Evolutionary conservation across 2,113 vertebrate genomes (phyloP), one percentile per base, ranked within the genome.

Genomic region (Aegithalos caudatus): DNA sequence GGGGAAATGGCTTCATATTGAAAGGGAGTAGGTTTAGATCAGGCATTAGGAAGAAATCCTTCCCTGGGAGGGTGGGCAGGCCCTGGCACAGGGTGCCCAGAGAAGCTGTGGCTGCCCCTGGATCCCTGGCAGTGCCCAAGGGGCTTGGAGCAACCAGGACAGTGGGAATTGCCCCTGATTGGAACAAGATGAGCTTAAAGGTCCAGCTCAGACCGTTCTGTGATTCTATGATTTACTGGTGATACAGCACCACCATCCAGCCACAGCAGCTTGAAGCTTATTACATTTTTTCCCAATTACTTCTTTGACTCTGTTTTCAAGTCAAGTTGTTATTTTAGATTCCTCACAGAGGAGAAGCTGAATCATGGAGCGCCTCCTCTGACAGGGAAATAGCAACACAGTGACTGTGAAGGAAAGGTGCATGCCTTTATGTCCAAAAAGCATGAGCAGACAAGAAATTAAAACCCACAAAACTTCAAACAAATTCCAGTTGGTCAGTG

Each of bases 261-360:
- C 11, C 51, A 42, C 60, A 67, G 70, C 44, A 76, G 19, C 25
- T 0, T 33, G 21, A 70, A 73, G n/a, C 33, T 72, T 25, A 15
- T 12, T 47, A 48, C 58, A 35, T 86, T 66, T 90, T 82, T 92
- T 65, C 35, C 50, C 82, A 45, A 66, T 90, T 86, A 86, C 50
- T 86, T 84, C 73, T 74, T 42, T 37, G 47, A 42, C n/a, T 35
- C 42, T 45, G 38, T 44, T 74, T 91, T 87, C 66, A 72, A 51
- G 31, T 53, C 40, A 72, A 45, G 50, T 83, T 82, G 57, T 79
- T 72, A 31, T 65, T 96, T 90, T 38, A 66, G 88, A 77, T 77
- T 83, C 82, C 66, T 73, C 54, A 35, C 15, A 44, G 65, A 81
- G 67, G 64, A 94, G 85, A 84, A 71, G 56, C 4, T 94, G 92